These are phyloP conservation scores for Spinus olivaceus DNA, from an alignment of 2,797 vertebrate genomes.

Conservation along the genomic window DNA sequence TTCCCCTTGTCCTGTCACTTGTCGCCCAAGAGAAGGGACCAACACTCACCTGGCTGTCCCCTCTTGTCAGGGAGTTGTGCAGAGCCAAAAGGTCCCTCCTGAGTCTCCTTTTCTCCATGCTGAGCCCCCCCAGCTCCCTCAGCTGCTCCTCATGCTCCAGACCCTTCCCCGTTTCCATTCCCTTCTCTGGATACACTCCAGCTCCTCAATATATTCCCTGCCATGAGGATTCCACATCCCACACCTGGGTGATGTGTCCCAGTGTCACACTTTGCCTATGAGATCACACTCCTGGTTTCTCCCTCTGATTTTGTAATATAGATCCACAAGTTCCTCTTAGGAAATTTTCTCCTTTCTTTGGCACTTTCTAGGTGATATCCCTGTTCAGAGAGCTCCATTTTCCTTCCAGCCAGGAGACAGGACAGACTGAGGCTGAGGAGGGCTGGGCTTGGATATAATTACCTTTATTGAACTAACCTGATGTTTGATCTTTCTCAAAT, in stretches of 20 bases:
- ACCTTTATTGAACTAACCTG: background rate
- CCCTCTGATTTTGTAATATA: background rate
- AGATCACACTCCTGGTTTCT: background rate
- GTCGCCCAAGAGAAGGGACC: background rate
- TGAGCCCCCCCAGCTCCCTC: background rate
- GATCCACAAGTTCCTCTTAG: background rate
- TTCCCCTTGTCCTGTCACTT: rapidly evolving
- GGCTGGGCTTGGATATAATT: background rate
- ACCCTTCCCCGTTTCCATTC: rapidly evolving
- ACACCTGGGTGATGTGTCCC: background rate
- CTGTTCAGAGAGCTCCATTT: background rate
- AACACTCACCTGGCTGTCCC: rapidly evolving
- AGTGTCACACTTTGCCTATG: background rate
- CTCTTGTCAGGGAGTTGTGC: background rate
- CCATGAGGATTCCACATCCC: background rate
- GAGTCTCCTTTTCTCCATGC: background rate
- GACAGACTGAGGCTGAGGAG: background rate
- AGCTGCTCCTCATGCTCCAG: background rate
- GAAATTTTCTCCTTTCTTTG: background rate
- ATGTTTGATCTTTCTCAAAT: background rate
- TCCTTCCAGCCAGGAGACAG: background rate
- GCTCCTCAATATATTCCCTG: background rate
- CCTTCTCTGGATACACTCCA: rapidly evolving
- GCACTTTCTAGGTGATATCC: background rate
- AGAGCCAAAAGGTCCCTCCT: background rate